Percentiles rank a stretch among this genome's conserved stretches.
These are phyloP conservation scores for Calyptommatus sinebrachiatus DNA, from an alignment of 2,113 vertebrate genomes.

Conservation along the genomic window DNA sequence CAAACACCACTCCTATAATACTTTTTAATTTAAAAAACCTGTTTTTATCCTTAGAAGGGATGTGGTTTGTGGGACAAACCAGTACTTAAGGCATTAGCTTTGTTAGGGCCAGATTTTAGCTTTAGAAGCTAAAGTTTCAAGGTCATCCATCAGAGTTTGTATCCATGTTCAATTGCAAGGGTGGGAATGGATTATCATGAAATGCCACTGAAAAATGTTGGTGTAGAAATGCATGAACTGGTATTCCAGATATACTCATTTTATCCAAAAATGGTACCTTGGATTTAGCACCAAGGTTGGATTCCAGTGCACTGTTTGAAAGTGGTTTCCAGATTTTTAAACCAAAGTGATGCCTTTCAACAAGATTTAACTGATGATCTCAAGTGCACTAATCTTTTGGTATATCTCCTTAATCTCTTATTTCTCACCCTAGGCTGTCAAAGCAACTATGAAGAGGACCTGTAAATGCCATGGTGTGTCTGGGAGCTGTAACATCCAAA, in stretches of 20 bases:
- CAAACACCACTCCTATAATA: no score
- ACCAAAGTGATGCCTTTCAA: fast-evolving
- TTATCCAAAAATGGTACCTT: no score
- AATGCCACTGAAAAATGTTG: no score
- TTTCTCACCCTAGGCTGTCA: conserved; percentile 78
- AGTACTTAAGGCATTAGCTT: not conserved
- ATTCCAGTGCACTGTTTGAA: not conserved
- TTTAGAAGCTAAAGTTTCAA: not conserved
- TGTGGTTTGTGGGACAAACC: not conserved
- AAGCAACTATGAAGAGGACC: conserved; percentile 83
- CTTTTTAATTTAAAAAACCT: no score
- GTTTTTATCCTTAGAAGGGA: not conserved
- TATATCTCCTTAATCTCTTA: conserved; percentile 7
- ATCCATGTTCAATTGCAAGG: no score
- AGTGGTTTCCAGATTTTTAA: not conserved
- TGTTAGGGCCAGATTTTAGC: not conserved
- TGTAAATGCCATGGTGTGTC: conserved; percentile 98
- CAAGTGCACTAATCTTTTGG: not conserved
- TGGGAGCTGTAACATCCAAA: conserved; percentile 95
- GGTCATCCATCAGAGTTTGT: no score
- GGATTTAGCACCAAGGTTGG: no score
- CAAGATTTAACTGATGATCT: fast-evolving
- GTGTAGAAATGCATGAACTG: no score
- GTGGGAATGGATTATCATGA: no score
- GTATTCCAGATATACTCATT: no score